Percentiles rank a stretch among this genome's conserved stretches.
phyloP scores from a whole-genome alignment of 1,140 invertebrate species.

The Drosophila parvula region DNA sequence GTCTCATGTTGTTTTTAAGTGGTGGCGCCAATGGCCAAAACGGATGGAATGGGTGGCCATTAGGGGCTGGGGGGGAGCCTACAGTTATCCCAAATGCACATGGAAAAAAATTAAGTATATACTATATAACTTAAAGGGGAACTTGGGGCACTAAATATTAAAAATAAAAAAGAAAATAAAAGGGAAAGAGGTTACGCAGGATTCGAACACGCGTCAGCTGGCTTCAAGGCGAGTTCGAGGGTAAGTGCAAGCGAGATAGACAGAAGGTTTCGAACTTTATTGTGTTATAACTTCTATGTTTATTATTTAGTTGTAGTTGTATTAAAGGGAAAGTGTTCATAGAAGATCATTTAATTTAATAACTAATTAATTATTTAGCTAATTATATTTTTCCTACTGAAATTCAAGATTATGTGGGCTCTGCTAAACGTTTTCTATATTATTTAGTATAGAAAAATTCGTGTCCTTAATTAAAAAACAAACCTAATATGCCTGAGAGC shows the following conservation, averaged over 20 bases:
- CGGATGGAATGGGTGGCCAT: conserved; percentile 16
- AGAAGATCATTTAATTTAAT: background rate
- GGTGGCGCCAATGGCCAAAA: conserved; percentile 75
- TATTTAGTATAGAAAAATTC: too few species aligned
- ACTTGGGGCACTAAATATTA: background rate
- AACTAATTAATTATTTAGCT: too few species aligned
- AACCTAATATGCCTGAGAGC: too few species aligned
- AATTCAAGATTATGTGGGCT: background rate
- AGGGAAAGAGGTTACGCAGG: background rate
- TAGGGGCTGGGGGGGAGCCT: conserved; percentile 3
- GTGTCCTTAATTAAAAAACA: too few species aligned
- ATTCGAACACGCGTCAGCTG: too few species aligned
- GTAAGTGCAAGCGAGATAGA: background rate
- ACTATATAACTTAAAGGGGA: background rate
- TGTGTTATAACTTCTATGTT: background rate
- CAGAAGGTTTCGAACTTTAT: background rate
- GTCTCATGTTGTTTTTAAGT: conserved; percentile 77
- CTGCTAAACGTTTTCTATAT: background rate
- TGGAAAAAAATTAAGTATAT: background rate
- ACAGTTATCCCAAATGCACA: background rate
- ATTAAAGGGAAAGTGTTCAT: too few species aligned
- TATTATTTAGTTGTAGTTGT: background rate
- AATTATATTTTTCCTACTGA: background rate
- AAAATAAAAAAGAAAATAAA: background rate
- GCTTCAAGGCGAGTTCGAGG: background rate